phyloP scores from a whole-genome alignment of 2,888 invertebrate species.

The Spatulosminthurus flaviceps region DNA sequence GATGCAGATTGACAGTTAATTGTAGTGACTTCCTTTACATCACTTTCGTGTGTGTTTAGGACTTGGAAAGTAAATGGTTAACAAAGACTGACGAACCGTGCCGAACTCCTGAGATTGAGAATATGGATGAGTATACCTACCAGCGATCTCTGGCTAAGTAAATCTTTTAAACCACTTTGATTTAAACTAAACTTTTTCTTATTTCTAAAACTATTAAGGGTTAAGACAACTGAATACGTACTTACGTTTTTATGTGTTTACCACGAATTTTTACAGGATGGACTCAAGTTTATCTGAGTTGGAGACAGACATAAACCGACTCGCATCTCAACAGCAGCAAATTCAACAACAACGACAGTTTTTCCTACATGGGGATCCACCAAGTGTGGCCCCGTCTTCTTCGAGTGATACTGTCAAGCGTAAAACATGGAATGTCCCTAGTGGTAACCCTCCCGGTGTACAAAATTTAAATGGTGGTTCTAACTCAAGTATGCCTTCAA shows the following conservation, averaged over 20 bases:
- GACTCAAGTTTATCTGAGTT: conserved; percentile 93
- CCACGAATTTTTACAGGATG: conserved; percentile 76
- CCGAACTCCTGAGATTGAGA: conserved; percentile 80
- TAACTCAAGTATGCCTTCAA: conserved; percentile 43
- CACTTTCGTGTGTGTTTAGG: conserved; percentile 50
- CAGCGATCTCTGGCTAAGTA: conserved; percentile 84
- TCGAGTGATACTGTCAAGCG: conserved; percentile 57
- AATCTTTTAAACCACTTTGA: conserved; percentile 65
- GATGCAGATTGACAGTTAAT: neutral
- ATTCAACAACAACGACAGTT: conserved; percentile 69
- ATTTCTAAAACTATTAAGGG: no score
- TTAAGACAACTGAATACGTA: no score
- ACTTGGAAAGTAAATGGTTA: conserved; percentile 73
- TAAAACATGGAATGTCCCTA: conserved; percentile 59
- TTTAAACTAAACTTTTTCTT: no score
- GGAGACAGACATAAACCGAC: conserved; percentile 90
- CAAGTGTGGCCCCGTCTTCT: conserved; percentile 64
- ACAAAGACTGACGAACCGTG: conserved; percentile 68
- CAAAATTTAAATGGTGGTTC: conserved; percentile 43
- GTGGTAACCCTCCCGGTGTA: conserved; percentile 45
- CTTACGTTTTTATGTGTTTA: no score
- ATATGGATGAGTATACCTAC: conserved; percentile 82
- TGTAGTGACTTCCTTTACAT: conserved; percentile 12
- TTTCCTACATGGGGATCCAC: conserved; percentile 62
- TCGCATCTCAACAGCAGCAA: conserved; percentile 83